A percentile compares a stretch with the other conserved stretches of the same genome.
Evolutionary conservation across 1,140 invertebrate genomes (phyloP).

Genomic region (Drosophila pectinifera): DNA sequence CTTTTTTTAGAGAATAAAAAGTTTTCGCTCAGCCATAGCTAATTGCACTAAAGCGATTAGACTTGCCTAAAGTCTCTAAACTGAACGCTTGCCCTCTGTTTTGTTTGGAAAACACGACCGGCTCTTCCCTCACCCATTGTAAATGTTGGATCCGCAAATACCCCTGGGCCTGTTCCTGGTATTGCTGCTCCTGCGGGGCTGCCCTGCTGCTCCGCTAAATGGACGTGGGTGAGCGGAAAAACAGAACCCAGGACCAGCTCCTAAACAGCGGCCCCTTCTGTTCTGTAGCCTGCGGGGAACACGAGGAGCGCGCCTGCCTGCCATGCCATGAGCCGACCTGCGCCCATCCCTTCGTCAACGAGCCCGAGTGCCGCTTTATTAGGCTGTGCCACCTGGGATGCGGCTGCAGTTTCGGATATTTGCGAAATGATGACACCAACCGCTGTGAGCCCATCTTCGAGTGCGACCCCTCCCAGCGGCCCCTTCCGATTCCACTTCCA

Average conservation of each 20-base stretch:
- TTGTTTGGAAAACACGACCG: not conserved
- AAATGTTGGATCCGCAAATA: constrained; percentile 14
- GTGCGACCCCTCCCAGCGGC: not conserved
- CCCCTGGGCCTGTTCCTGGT: not conserved
- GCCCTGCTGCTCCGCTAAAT: not conserved
- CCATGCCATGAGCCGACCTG: constrained; percentile 47
- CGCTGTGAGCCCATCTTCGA: constrained; percentile 27
- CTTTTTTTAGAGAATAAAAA: not conserved
- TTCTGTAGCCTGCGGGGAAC: constrained; percentile 57
- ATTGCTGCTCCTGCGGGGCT: not conserved
- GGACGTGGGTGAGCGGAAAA: constrained; percentile 41
- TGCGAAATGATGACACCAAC: constrained; percentile 35
- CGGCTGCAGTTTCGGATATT: constrained; percentile 49
- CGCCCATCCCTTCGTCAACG: not conserved
- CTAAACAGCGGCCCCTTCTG: too few relatives aligned
- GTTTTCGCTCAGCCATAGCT: constrained; percentile 16
- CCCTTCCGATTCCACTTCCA: not conserved
- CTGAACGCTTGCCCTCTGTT: constrained; percentile 15
- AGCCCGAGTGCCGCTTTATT: not conserved
- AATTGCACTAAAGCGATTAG: constrained; percentile 48
- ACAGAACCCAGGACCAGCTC: not conserved
- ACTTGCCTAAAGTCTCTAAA: constrained; percentile 31
- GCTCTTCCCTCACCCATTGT: not conserved
- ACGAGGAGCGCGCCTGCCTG: constrained; percentile 51
- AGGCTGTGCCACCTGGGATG: constrained; percentile 41